Conservation (phyloP, 2,888 invertebrate species). For the Watsonalla cultraria region DNA sequence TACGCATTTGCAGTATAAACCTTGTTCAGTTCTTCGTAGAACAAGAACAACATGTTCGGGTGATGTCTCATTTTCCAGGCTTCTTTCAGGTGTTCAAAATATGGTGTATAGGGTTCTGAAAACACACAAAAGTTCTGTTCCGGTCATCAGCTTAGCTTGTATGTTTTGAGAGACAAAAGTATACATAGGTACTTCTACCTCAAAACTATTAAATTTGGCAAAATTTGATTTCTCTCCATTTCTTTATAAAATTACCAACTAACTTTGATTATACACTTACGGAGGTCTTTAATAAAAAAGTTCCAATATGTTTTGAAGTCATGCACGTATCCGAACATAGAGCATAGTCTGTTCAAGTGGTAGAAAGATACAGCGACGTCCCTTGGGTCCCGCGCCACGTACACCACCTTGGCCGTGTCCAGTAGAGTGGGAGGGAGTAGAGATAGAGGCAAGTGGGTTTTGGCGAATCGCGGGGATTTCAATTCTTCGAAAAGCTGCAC, state of each 20-base stretch:
- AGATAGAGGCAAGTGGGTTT: constrained; percentile 83
- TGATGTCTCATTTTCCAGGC: constrained; percentile 83
- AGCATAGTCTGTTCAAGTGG: constrained; percentile 17
- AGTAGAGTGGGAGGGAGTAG: constrained; percentile 80
- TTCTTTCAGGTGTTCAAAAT: constrained; percentile 88
- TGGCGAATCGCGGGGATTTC: constrained; percentile 35
- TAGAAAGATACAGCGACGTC: constrained; percentile 88
- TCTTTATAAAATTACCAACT: too few species aligned
- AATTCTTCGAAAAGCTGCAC: constrained; percentile 8
- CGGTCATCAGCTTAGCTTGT: too few species aligned
- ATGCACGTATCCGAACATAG: constrained; percentile 69
- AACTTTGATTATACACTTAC: constrained; percentile 61
- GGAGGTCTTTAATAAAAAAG: constrained; percentile 82
- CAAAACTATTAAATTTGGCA: too few species aligned
- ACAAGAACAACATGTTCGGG: constrained; percentile 85
- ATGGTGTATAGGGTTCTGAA: constrained; percentile 86
- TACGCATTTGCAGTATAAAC: constrained; percentile 53
- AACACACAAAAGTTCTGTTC: neutral
- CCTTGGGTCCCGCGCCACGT: constrained; percentile 88
- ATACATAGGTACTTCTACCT: too few species aligned
- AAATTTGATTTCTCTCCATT: too few species aligned
- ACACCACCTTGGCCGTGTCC: constrained; percentile 76
- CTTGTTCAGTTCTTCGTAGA: constrained; percentile 88
- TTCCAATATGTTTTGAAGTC: constrained; percentile 85
- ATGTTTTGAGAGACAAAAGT: too few species aligned